A percentile compares a stretch with the other conserved stretches of the same genome.
Evolutionary conservation across 2,888 invertebrate species (phyloP).

Genomic region (Sinodicranocentrus sp.): DNA sequence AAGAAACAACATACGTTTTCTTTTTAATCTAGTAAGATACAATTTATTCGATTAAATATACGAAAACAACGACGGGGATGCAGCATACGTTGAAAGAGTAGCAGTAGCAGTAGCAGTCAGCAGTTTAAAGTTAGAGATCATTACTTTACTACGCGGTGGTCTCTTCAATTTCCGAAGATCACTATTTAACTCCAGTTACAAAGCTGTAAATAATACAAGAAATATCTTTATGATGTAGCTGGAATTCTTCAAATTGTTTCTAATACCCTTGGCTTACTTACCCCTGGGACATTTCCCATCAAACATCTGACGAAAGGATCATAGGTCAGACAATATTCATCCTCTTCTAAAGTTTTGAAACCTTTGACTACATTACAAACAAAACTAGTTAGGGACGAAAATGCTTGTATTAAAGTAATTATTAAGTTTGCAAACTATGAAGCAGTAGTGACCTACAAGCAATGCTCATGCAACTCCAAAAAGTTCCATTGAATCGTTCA

Average conservation of each 20-base stretch:
- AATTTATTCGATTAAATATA: no score
- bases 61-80: background rate
- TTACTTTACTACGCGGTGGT: constrained; percentile 14
- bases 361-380: constrained; percentile 29
- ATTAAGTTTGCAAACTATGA: background rate
- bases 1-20: background rate
- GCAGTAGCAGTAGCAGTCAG: background rate
- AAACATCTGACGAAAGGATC: constrained; percentile 68
- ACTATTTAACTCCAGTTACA: constrained; percentile 44
- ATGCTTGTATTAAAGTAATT: no score
- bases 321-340: constrained; percentile 67
- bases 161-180: background rate
- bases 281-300: constrained; percentile 36
- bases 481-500: constrained; percentile 48
- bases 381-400: no score
- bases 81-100: background rate
- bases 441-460: constrained; percentile 18
- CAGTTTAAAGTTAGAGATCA: constrained; percentile 53
- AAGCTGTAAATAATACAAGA: constrained; percentile 8
- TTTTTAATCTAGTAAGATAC: background rate
- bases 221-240: background rate
- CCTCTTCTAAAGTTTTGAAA: constrained; percentile 35
- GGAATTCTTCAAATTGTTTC: no score
- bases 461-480: constrained; percentile 37
- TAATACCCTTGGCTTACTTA: no score